Evolutionary conservation across 2,888 invertebrate genomes (phyloP), one percentile per base, ranked within the genome.

Genomic region (Rhagium mordax): DNA sequence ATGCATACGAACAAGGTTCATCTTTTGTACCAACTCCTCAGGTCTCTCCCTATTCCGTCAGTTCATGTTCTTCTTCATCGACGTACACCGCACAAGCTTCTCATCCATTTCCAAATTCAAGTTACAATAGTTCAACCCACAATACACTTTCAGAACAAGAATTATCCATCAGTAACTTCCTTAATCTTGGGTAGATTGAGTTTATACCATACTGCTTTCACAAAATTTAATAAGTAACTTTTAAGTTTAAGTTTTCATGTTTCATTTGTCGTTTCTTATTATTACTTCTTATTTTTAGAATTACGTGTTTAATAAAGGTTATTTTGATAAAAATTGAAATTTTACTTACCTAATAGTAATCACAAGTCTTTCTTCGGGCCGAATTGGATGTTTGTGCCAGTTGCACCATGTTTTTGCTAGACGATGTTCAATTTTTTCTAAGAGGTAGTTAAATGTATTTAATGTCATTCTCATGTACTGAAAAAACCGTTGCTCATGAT

Each of bases 371-470:
- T 67, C 57, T 41, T 67, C 67, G 8, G 67, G 57, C n/a, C 15
- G 48, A 20, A 68, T 68, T 41, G 60, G 60, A 48, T 48, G 59
- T 21, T 47, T 41, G 27, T 68, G 59, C 49, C 59, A 68, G 41
- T 68, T 68, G 20, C 59, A 41, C 68, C 68, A 68, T 8, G 41
- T 68, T 68, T 68, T 68, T 15, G 20, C 47, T 68, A 68, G 15
- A 15, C 59, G 47, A 5, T 15, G 33, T 57, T 59, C 24, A 49
- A 27, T 59, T 21, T 47, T 60, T 21, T 21, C 60, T 27, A 68
- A 48, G 24, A 68, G 41, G 47, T 68, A 59, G 18, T 15, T 68
- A 55, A 67, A 67, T 21, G 67, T 55, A 15, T 13, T 8, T 62
- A 48, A 48, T 15, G 10, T 16, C 61, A 62, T 62, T 20, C 61